Percentiles rank a stretch among this genome's conserved stretches.
Evolutionary conservation across 2,888 invertebrate species (phyloP).

Genomic region (Ophioninae sp.): DNA sequence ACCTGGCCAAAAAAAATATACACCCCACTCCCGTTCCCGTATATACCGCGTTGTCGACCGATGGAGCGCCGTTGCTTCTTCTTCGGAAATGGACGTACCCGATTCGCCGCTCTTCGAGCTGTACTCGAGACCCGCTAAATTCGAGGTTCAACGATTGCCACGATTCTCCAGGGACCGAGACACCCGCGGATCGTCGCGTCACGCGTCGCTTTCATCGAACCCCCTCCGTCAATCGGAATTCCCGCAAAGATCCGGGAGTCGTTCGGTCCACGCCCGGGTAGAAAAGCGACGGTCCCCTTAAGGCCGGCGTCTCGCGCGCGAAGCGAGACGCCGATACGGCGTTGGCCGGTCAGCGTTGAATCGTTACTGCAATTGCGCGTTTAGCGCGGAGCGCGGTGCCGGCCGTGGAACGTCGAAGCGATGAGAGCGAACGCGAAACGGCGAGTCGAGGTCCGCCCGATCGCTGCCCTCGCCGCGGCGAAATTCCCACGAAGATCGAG

Average conservation of each 20-base stretch:
- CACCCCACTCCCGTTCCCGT: not conserved
- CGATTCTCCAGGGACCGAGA: not conserved
- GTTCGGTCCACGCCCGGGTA: too few relatives aligned
- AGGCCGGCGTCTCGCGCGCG: conserved; percentile 30
- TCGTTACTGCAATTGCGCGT: conserved; percentile 56
- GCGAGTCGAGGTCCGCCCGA: conserved; percentile 27
- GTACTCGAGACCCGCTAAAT: not conserved
- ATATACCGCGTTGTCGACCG: conserved; percentile 11
- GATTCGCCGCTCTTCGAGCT: not conserved
- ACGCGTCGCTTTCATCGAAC: too few relatives aligned
- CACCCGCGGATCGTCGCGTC: not conserved
- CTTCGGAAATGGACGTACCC: conserved; percentile 3
- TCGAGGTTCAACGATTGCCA: not conserved
- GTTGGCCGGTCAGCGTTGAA: conserved; percentile 41
- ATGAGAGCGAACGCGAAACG: conserved; percentile 23
- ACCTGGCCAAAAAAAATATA: conserved; percentile 44
- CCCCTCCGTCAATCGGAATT: too few relatives aligned
- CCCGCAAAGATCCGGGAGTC: too few relatives aligned
- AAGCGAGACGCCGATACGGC: conserved; percentile 33
- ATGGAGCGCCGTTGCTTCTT: conserved; percentile 20
- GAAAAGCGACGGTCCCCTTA: not conserved
- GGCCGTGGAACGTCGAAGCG: conserved; percentile 38
- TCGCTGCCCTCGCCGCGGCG: conserved; percentile 44
- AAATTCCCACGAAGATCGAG: conserved; percentile 63
- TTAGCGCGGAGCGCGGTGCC: conserved; percentile 33